Conservation (phyloP, 2,797 vertebrate genomes). For the Eurystomus glaucurus region DNA sequence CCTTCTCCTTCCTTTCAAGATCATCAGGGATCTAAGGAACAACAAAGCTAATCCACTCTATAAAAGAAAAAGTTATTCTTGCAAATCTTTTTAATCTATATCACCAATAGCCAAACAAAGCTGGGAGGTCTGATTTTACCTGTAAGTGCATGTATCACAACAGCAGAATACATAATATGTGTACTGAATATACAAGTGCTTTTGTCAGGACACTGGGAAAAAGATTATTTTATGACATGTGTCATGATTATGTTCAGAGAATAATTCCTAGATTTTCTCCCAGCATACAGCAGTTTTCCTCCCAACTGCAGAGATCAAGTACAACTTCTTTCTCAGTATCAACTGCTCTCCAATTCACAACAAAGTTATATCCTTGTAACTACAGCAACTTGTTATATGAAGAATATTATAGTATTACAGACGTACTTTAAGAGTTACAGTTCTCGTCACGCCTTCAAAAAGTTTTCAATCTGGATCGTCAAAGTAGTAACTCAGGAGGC, state of each 20-base stretch:
- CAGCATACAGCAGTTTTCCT: neutral
- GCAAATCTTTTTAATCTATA: neutral
- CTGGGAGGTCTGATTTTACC: neutral
- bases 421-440: neutral
- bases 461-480: neutral
- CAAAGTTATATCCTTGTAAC: neutral
- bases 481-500: neutral
- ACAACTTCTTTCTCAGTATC: neutral
- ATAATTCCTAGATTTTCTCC: neutral
- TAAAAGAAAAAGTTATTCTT: neutral
- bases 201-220: neutral
- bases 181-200: neutral
- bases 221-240: neutral
- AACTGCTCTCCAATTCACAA: neutral
- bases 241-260: neutral
- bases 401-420: neutral
- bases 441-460: neutral
- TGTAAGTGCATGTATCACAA: neutral
- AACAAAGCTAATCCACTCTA: neutral
- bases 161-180: rapidly evolving
- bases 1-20: neutral
- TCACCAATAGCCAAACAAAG: neutral
- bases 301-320: neutral
- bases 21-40: neutral
- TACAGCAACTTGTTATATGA: neutral